phyloP scores from a whole-genome alignment of 2,888 invertebrate species.

The Caradrina kadenii region DNA sequence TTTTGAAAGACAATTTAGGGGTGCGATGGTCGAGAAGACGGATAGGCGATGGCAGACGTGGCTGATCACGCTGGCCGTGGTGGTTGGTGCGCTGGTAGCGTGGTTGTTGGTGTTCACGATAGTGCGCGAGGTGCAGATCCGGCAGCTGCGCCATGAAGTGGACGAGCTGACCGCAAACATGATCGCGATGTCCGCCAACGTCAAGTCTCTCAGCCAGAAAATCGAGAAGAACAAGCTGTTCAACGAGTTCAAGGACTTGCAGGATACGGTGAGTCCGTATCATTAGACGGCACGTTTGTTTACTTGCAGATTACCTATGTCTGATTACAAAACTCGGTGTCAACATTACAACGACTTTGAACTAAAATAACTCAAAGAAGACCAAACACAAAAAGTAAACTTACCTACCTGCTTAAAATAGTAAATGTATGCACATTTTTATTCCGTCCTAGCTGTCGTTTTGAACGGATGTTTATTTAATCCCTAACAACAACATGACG shows the following conservation, averaged over 20 bases:
- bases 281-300: slow-evolving; percentile 36
- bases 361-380: slow-evolving; percentile 25
- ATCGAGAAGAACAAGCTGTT: slow-evolving; percentile 80
- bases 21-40: slow-evolving; percentile 74
- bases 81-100: slow-evolving; percentile 73
- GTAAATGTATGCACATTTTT: slow-evolving; percentile 36
- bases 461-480: slow-evolving; percentile 57
- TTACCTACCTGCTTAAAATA: slow-evolving; percentile 20
- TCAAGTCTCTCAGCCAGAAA: slow-evolving; percentile 81
- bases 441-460: slow-evolving; percentile 34
- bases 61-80: slow-evolving; percentile 70
- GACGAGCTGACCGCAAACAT: slow-evolving; percentile 83
- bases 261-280: slow-evolving; percentile 83
- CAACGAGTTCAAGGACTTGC: slow-evolving; percentile 81
- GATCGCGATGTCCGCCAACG: slow-evolving; percentile 80
- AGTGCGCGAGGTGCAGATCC: slow-evolving; percentile 81
- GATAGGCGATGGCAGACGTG: slow-evolving; percentile 73
- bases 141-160: slow-evolving; percentile 79
- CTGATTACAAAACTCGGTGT: slow-evolving; percentile 50
- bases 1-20: slow-evolving; percentile 82
- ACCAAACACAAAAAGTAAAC: slow-evolving; percentile 21
- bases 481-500: slow-evolving; percentile 34
- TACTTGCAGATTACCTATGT: slow-evolving; percentile 33
- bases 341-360: slow-evolving; percentile 45
- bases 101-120: slow-evolving; percentile 82